phyloP scores from a whole-genome alignment of 2,888 invertebrate species.

The Mantis religiosa region DNA sequence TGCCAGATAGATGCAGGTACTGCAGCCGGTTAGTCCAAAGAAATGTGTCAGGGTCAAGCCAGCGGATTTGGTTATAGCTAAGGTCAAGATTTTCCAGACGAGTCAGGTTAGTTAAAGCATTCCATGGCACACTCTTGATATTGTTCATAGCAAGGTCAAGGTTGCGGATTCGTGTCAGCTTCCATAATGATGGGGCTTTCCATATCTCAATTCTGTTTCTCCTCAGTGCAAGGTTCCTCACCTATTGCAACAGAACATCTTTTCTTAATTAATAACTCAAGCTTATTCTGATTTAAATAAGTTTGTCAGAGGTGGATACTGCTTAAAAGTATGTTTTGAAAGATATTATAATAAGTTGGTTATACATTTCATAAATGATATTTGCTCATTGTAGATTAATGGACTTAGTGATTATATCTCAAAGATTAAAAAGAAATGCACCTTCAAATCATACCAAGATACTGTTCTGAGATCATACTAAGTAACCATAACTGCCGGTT shows the following conservation, averaged over 20 bases:
- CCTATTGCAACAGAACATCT: not conserved
- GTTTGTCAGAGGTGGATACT: too few relatives aligned
- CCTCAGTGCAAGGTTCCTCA: not conserved
- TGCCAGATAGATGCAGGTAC: not conserved
- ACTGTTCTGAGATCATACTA: too few relatives aligned
- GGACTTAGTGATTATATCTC: too few relatives aligned
- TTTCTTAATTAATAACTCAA: too few relatives aligned
- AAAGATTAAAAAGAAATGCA: too few relatives aligned
- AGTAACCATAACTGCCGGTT: too few relatives aligned
- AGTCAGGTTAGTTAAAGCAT: not conserved
- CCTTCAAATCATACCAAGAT: too few relatives aligned
- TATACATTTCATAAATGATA: too few relatives aligned
- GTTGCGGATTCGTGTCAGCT: not conserved
- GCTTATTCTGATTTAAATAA: too few relatives aligned
- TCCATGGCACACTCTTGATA: not conserved
- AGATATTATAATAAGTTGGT: too few relatives aligned
- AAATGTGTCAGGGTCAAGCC: not conserved
- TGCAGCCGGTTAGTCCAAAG: not conserved
- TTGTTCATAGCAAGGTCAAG: not conserved
- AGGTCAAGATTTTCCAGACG: not conserved
- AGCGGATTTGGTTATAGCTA: not conserved
- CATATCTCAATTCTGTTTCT: not conserved
- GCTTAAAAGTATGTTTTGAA: too few relatives aligned
- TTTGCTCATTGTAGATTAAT: too few relatives aligned
- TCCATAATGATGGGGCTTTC: not conserved